Percentiles rank a stretch among this genome's conserved stretches.
Conservation (phyloP, 2,888 invertebrate species). For the Polymixis flavicincta region DNA sequence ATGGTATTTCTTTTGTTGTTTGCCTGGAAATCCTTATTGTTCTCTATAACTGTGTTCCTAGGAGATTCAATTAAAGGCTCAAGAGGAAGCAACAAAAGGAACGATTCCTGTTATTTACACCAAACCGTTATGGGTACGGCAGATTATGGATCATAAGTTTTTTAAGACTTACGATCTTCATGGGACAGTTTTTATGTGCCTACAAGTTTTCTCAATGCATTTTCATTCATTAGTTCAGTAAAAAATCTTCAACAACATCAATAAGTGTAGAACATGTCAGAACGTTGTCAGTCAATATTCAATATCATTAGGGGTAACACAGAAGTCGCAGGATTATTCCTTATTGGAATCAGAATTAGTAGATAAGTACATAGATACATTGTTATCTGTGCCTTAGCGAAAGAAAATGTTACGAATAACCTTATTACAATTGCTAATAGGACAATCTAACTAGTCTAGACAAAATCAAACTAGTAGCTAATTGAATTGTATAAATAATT, state of each 20-base stretch:
- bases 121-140: background rate
- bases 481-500: too few relatives aligned
- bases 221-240: background rate
- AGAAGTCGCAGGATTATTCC: background rate
- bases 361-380: background rate
- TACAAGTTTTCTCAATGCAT: background rate
- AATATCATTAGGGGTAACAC: background rate
- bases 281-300: background rate
- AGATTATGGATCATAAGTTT: background rate
- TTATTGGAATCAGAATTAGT: background rate
- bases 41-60: conserved; percentile 33
- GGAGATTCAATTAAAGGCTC: conserved; percentile 33
- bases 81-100: conserved; percentile 23
- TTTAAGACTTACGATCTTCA: background rate
- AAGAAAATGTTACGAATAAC: too few relatives aligned
- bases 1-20: conserved; percentile 46
- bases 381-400: too few relatives aligned
- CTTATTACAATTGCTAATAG: too few relatives aligned
- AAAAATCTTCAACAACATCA: background rate
- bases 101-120: conserved; percentile 1
- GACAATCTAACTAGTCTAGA: too few relatives aligned
- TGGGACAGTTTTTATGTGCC: background rate
- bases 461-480: too few relatives aligned
- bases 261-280: background rate
- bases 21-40: conserved; percentile 35